phyloP scores from a whole-genome alignment of 2,888 invertebrate genomes.

The Anarsia innoxiella region DNA sequence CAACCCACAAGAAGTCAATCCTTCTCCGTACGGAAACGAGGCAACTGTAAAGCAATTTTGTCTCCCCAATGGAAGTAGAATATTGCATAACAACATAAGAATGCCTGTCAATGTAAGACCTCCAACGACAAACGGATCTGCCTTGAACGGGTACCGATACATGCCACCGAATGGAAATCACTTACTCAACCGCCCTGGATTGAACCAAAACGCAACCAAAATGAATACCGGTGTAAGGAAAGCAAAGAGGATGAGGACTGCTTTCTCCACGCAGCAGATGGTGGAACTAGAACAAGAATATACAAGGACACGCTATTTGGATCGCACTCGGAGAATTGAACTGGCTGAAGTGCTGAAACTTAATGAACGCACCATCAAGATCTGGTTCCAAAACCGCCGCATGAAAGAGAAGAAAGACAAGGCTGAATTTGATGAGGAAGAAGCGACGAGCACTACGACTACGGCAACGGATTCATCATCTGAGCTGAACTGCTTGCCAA shows the following conservation, averaged over 20 bases:
- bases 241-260: slow-evolving; percentile 82
- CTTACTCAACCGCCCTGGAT: slow-evolving; percentile 9
- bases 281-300: slow-evolving; percentile 86
- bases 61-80: slow-evolving; percentile 3
- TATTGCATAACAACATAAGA: too few relatives aligned
- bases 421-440: slow-evolving; percentile 44
- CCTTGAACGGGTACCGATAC: not conserved
- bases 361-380: slow-evolving; percentile 77
- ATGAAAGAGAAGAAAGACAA: slow-evolving; percentile 83
- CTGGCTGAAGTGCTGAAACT: slow-evolving; percentile 46
- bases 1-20: not conserved
- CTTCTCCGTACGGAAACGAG: too few relatives aligned
- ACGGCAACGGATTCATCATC: slow-evolving; percentile 35
- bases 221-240: slow-evolving; percentile 28
- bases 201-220: slow-evolving; percentile 5
- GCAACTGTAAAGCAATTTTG: not conserved
- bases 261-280: slow-evolving; percentile 85
- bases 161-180: not conserved
- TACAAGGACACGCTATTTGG: slow-evolving; percentile 79
- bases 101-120: too few relatives aligned
- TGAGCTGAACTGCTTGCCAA: slow-evolving; percentile 25
- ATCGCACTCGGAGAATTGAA: slow-evolving; percentile 81
- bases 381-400: slow-evolving; percentile 89
- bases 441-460: slow-evolving; percentile 40
- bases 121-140: too few relatives aligned